Percentiles rank a stretch among this genome's conserved stretches.
Conservation (phyloP, 2,113 vertebrate genomes). For the Nematolebias whitei region DNA sequence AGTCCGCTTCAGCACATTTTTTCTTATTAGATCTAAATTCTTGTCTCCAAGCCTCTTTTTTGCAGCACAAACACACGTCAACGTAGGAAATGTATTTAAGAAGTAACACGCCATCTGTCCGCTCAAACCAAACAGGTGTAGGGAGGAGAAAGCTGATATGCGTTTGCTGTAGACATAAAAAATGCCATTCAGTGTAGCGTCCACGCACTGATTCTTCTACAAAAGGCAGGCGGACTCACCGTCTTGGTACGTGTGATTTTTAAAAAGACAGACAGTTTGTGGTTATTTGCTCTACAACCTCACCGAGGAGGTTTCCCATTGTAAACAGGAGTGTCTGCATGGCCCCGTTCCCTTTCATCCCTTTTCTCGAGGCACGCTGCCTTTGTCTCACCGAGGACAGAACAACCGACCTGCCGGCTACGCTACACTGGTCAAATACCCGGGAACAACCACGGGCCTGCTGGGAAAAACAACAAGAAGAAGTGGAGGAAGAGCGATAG, state of each 20-base stretch:
- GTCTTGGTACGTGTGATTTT: slow-evolving; percentile 42
- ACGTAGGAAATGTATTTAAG: slow-evolving; percentile 28
- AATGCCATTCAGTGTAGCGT: slow-evolving; percentile 1
- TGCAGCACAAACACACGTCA: slow-evolving; percentile 12
- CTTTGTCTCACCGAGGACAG: slow-evolving; percentile 76
- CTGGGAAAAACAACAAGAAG: slow-evolving; percentile 62
- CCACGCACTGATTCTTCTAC: slow-evolving; percentile 14
- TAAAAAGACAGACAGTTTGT: slow-evolving; percentile 60
- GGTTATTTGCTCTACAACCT: slow-evolving; percentile 77
- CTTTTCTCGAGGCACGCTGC: slow-evolving; percentile 62
- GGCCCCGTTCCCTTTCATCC: slow-evolving; percentile 77
- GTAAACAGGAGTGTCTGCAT: slow-evolving; percentile 77
- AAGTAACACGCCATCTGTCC: slow-evolving; percentile 47
- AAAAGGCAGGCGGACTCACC: slow-evolving; percentile 37
- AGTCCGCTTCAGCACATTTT: too few species aligned
- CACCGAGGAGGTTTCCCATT: slow-evolving; percentile 74
- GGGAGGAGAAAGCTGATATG: slow-evolving; percentile 33
- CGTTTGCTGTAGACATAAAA: slow-evolving; percentile 17
- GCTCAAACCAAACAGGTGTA: slow-evolving; percentile 53
- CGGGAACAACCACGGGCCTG: slow-evolving; percentile 71
- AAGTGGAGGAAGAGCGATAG: slow-evolving; percentile 28
- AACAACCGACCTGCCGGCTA: slow-evolving; percentile 62
- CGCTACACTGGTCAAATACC: slow-evolving; percentile 68
- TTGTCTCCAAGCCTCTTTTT: not conserved
- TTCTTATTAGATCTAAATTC: not conserved